Conservation (phyloP, 2,888 invertebrate genomes). For the Tanytarsus gracilentus region DNA sequence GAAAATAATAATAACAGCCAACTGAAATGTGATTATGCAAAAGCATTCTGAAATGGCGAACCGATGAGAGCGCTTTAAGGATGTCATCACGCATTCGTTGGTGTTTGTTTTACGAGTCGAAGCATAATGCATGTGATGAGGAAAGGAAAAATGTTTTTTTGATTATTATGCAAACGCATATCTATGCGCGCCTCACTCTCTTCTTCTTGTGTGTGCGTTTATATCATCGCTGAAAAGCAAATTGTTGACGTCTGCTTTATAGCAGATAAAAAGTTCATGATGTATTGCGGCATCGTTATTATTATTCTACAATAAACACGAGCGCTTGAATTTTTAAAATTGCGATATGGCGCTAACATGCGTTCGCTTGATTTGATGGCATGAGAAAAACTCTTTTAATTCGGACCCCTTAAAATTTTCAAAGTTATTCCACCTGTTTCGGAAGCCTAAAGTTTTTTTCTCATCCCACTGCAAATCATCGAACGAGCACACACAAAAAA, state of each 20-base stretch:
- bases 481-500: too few species aligned
- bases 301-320: slow-evolving; percentile 5
- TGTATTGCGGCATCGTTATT: slow-evolving; percentile 18
- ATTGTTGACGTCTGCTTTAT: slow-evolving; percentile 33
- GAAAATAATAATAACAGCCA: too few species aligned
- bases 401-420: background rate
- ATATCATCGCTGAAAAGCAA: slow-evolving; percentile 6
- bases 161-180: slow-evolving; percentile 29
- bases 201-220: background rate
- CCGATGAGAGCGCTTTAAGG: too few species aligned
- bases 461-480: too few species aligned
- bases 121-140: slow-evolving; percentile 13
- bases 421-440: background rate
- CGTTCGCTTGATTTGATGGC: background rate
- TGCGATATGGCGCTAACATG: background rate
- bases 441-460: too few species aligned
- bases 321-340: background rate
- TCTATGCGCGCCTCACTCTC: slow-evolving; percentile 10
- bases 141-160: slow-evolving; percentile 22
- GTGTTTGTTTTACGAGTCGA: slow-evolving; percentile 19
- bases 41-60: too few species aligned
- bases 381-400: background rate
- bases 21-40: too few species aligned
- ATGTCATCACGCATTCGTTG: slow-evolving; percentile 13
- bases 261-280: slow-evolving; percentile 32